Conservation (phyloP, 2,888 invertebrate genomes). For the Latrodectus hesperus region DNA sequence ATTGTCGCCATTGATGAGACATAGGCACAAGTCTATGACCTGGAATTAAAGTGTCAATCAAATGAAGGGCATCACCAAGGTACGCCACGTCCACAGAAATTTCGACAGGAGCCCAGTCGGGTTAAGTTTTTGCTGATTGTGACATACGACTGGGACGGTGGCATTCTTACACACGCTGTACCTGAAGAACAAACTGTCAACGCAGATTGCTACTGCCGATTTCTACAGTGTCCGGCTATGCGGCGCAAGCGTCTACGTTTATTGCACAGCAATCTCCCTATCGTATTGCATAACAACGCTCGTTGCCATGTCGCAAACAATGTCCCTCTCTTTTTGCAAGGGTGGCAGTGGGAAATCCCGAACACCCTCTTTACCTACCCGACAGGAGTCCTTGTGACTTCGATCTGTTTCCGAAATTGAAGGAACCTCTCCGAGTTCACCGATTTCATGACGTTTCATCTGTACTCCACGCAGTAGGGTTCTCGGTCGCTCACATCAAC, state of each 20-base stretch:
- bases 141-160: neutral
- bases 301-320: constrained; percentile 27
- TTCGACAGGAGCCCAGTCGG: neutral
- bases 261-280: constrained; percentile 4
- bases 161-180: neutral
- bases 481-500: constrained; percentile 26
- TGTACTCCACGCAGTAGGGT: constrained; percentile 11
- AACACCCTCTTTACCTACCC: constrained; percentile 19
- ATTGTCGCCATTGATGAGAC: constrained; percentile 32
- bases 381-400: constrained; percentile 21
- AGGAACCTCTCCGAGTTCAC: constrained; percentile 20
- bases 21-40: constrained; percentile 2
- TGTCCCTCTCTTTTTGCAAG: constrained; percentile 9
- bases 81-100: neutral
- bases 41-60: neutral
- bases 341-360: constrained; percentile 19
- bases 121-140: constrained; percentile 19
- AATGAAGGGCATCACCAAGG: no score
- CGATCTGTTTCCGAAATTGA: constrained; percentile 8
- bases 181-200: neutral
- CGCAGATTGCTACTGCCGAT: neutral
- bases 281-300: constrained; percentile 29
- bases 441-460: constrained; percentile 14
- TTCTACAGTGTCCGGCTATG: constrained; percentile 15
- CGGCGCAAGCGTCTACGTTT: constrained; percentile 6